Evolutionary conservation across 2,797 vertebrate genomes (phyloP), one percentile per base, ranked within the genome.

Genomic region (Notoglanidium macrostoma): DNA sequence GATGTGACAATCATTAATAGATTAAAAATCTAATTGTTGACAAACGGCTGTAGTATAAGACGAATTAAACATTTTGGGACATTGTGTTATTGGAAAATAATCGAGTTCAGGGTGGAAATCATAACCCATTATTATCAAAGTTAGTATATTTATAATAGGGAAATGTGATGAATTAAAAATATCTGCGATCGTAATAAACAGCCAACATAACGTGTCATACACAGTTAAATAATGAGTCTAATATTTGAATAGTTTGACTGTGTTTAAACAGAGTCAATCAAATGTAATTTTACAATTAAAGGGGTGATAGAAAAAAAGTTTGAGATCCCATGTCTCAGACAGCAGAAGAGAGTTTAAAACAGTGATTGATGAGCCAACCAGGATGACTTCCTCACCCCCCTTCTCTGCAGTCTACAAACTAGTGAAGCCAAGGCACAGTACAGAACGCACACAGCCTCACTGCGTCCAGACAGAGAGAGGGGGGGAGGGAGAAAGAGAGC

Each of bases 381-480:
- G 51, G 44, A 17, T 79, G 46, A 59, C 26, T 51, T 44, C 46
- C 29, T 78, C 46, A 32, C 23, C 57, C 68, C 1, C 40, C 83
- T 63, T 63, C 23, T 83, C 88, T 79, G 80, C 87, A 78, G 82
- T 73, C 86, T 87, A 83, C 67, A 59, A 81, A 85, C 77, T 76
- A 83, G 49, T 6, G 49, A 88, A 84, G 73, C 65, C 83, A 89
- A 81, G 44, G 80, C 80, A 86, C 76, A 86, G 67, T 87, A 86
- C 79, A 84, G 87, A 79, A 85, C 23, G 17, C 72, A 88, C 78
- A 85, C 77, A 89, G 87, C 68, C 85, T 86, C 73, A 63, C 73
- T 89, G 87, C 57, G 77, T 84, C 76, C 84, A 90, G 63, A 86
- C 21, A 86, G 46, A 87, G 17, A 83, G n/a, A 74, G 65, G 73